phyloP scores from a whole-genome alignment of 2,797 vertebrate species.

The Semotilus atromaculatus region DNA sequence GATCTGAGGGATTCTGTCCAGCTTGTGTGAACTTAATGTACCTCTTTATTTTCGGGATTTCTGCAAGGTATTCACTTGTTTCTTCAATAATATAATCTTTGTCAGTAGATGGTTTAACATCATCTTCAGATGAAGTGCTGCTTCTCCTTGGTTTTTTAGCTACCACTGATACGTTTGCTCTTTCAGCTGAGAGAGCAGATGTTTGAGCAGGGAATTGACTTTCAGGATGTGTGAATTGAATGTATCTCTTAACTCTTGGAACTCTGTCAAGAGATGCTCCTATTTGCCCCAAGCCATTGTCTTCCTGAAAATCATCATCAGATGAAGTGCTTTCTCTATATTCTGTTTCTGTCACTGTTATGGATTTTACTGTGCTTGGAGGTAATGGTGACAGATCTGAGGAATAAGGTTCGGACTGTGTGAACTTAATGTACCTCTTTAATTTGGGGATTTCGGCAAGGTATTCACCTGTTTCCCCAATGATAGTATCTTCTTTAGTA shows the following conservation, averaged over 20 bases:
- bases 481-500: conserved; percentile 26
- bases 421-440: conserved; percentile 26
- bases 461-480: not conserved
- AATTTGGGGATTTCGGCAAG: conserved; percentile 30
- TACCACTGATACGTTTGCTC: not conserved
- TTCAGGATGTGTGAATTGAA: conserved; percentile 42
- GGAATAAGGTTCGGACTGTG: conserved; percentile 14
- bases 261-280: conserved; percentile 16
- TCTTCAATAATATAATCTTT: not conserved
- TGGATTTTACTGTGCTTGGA: not conserved
- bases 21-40: conserved; percentile 18
- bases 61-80: not conserved
- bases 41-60: conserved; percentile 36
- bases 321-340: not conserved
- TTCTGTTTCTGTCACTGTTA: not conserved
- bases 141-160: conserved; percentile 20
- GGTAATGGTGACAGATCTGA: not conserved
- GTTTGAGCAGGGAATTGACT: conserved; percentile 11
- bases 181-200: conserved; percentile 2
- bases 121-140: conserved; percentile 32
- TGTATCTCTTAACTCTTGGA: conserved; percentile 39
- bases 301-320: not conserved
- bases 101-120: conserved; percentile 4
- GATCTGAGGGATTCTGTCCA: not conserved
- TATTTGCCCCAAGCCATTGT: conserved; percentile 19